Evolutionary conservation across 2,888 invertebrate species (phyloP), one percentile per base, ranked within the genome.

Genomic region (Diarsia dahlii): DNA sequence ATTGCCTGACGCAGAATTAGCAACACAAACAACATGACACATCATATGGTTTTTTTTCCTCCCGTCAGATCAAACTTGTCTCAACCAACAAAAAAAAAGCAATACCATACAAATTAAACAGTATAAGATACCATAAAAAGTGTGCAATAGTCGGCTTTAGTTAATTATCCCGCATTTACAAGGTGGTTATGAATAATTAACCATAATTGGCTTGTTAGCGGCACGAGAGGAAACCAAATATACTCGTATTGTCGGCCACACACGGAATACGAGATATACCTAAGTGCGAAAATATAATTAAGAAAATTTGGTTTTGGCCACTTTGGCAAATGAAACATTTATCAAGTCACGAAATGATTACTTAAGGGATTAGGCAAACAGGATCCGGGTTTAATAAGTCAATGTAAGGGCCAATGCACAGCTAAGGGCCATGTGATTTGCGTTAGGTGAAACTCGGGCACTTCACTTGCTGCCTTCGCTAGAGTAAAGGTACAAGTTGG

Each of bases 131-230:
- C 76, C 66, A 76, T 76, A 85, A 76, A 84, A 82, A 73, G 60
- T 68, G 58, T 71, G 67, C 77, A 74, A 74, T 73, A 58, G 73
- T 62, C 54, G 67, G 64, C 65, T 84, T 56, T 68, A 64, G 56
- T 75, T 85, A 85, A 84, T 73, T 74, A 82, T 87, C 86, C 87
- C 82, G 84, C 84, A 87, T 88, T 85, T 80, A 80, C 71, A 74
- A 76, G 76, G 68, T 62, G 77, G 72, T 84, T 87, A 84, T 88
- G 81, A 87, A 89, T 87, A 81, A 90, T 91, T 88, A 87, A 58
- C 73, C 76, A 81, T 85, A 88, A 89, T 87, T 86, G 81, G 84
- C 76, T 83, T 77, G 85, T 89, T 89, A 86, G 82, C 68, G 73
- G 85, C 88, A 87, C 88, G 87, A 86, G 85, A 74, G 72, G 68